Conservation (phyloP, 1,140 invertebrate genomes). For the Rhizoglyphus robini region DNA sequence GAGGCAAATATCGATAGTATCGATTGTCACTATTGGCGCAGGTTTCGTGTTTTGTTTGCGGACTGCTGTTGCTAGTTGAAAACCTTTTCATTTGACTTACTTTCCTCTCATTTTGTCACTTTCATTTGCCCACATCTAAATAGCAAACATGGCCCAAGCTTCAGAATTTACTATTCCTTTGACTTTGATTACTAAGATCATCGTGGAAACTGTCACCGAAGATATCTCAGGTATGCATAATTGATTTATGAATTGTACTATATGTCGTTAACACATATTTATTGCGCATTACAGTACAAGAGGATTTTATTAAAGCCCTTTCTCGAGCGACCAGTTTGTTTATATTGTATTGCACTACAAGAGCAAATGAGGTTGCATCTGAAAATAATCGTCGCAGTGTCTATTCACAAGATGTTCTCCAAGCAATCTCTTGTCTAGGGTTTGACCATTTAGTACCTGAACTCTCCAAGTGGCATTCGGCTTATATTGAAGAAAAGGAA, state of each 20-base stretch:
- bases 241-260: not conserved
- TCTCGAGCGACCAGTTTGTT: constrained; percentile 1
- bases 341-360: constrained; percentile 11
- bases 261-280: not conserved
- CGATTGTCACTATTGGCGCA: not conserved
- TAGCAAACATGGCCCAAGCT: not conserved
- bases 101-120: no score
- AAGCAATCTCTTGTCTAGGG: not conserved
- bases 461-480: not conserved
- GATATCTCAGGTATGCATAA: not conserved
- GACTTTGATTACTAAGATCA: constrained; percentile 7
- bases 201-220: not conserved
- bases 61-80: not conserved
- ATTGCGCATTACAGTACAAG: not conserved
- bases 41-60: not conserved
- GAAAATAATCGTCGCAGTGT: constrained; percentile 1
- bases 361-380: not conserved
- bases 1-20: not conserved
- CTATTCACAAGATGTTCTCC: constrained; percentile 7
- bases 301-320: constrained; percentile 9
- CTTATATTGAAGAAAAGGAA: constrained; percentile 6
- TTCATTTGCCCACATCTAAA: no score
- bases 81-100: no score
- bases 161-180: constrained; percentile 3
- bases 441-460: constrained; percentile 9